A percentile compares a stretch with the other conserved stretches of the same genome.
Evolutionary conservation across 1,140 invertebrate species (phyloP).

Genomic region (Calosoma granatense): DNA sequence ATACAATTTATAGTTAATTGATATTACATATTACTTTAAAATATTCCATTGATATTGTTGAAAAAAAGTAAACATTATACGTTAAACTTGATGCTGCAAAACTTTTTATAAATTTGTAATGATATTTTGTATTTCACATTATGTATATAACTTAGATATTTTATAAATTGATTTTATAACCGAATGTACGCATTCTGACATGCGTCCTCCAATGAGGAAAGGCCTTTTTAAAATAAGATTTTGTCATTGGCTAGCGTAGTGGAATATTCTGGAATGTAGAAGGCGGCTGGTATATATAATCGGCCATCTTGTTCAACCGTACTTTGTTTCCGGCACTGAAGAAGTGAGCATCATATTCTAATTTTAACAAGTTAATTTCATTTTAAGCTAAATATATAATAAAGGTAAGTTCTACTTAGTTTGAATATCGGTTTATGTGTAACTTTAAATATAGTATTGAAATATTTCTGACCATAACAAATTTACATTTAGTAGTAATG

Average conservation of each 20-base stretch:
- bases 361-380: slow-evolving; percentile 9
- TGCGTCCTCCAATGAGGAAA: neutral
- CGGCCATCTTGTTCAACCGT: slow-evolving; percentile 18
- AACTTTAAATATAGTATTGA: neutral
- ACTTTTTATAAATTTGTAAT: neutral
- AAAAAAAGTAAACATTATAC: neutral
- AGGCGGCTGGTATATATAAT: slow-evolving; percentile 19
- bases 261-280: slow-evolving; percentile 22
- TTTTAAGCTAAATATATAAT: neutral
- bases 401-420: neutral
- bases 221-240: neutral
- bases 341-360: neutral
- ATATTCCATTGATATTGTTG: neutral
- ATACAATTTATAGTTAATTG: too few relatives aligned
- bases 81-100: neutral
- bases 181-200: neutral
- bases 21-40: too few relatives aligned
- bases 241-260: slow-evolving; percentile 13
- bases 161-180: too few relatives aligned
- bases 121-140: neutral
- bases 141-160: neutral
- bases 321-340: slow-evolving; percentile 3
- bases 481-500: neutral
- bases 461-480: neutral
- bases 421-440: neutral